Conservation (phyloP, 2,113 vertebrate genomes). For the Vidua macroura region DNA sequence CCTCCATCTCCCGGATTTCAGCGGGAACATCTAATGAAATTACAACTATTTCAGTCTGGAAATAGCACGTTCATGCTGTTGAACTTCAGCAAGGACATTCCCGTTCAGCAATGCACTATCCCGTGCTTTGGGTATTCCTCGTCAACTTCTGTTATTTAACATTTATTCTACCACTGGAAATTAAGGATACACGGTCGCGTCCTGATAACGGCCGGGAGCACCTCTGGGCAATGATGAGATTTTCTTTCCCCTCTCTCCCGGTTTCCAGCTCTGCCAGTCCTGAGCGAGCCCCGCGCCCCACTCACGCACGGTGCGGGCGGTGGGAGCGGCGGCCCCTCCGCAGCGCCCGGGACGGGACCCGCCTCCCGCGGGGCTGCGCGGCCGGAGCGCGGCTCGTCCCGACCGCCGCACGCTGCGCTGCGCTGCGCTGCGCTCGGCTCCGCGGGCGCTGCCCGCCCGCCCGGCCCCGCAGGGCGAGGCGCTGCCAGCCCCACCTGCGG, state of each 20-base stretch:
- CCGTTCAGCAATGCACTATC: not conserved
- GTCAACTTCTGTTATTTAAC: not conserved
- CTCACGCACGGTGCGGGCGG: not conserved
- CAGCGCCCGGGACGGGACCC: not conserved
- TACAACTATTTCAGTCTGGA: constrained; percentile 36
- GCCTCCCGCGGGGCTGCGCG: not conserved
- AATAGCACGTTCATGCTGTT: not conserved
- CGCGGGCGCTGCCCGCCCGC: not conserved
- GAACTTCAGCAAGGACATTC: not conserved
- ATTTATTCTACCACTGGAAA: not conserved
- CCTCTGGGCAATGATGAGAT: not conserved
- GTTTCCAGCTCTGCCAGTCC: not conserved
- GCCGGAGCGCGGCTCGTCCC: not conserved
- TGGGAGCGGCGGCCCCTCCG: not conserved
- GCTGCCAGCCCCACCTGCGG: not conserved
- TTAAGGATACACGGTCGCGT: not conserved
- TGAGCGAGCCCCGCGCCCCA: not conserved
- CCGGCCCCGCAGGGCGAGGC: not conserved
- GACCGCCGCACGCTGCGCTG: not conserved
- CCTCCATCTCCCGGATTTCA: not conserved
- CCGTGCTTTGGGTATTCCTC: not conserved
- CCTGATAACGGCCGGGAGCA: not conserved
- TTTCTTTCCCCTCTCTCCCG: not conserved
- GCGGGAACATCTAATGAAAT: constrained; percentile 46
- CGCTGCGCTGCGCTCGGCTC: not conserved